These are phyloP conservation scores for Channa maculata DNA, from an alignment of 2,113 vertebrate genomes.

Conservation along the genomic window DNA sequence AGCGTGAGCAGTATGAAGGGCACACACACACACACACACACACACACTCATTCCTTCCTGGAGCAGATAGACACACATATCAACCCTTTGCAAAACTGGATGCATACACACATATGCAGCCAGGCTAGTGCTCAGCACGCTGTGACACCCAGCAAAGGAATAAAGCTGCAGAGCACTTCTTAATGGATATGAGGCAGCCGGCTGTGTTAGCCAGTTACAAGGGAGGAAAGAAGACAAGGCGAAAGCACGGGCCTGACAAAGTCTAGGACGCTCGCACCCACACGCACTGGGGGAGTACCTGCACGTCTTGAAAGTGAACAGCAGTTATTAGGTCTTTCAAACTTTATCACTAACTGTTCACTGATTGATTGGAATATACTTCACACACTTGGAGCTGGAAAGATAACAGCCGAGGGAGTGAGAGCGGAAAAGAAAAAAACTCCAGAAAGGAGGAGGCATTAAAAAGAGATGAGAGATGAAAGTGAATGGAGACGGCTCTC, in stretches of 20 bases:
- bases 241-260: slow-evolving; percentile 31
- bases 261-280: slow-evolving; percentile 25
- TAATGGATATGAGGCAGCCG: slow-evolving; percentile 73
- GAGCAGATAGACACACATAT: slow-evolving; percentile 40
- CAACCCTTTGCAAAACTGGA: slow-evolving; percentile 5
- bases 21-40: slow-evolving; percentile 47
- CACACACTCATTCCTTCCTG: slow-evolving; percentile 24
- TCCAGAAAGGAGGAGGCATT: slow-evolving; percentile 66
- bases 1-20: slow-evolving; percentile 72
- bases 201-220: slow-evolving; percentile 59
- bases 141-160: slow-evolving; percentile 63
- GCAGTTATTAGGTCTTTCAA: slow-evolving; percentile 28
- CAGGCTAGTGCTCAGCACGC: slow-evolving; percentile 51
- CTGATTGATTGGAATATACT: slow-evolving; percentile 65
- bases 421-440: slow-evolving; percentile 47
- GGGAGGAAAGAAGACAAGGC: slow-evolving; percentile 34
- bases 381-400: slow-evolving; percentile 34
- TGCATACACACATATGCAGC: neutral
- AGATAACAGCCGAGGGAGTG: slow-evolving; percentile 65
- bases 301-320: slow-evolving; percentile 15
- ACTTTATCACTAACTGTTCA: slow-evolving; percentile 28
- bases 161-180: slow-evolving; percentile 64
- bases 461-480: slow-evolving; percentile 80
- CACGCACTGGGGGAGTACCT: slow-evolving; percentile 11
- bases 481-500: slow-evolving; percentile 72